phyloP scores from a whole-genome alignment of 2,113 vertebrate genomes.

The Myiopsitta monachus region DNA sequence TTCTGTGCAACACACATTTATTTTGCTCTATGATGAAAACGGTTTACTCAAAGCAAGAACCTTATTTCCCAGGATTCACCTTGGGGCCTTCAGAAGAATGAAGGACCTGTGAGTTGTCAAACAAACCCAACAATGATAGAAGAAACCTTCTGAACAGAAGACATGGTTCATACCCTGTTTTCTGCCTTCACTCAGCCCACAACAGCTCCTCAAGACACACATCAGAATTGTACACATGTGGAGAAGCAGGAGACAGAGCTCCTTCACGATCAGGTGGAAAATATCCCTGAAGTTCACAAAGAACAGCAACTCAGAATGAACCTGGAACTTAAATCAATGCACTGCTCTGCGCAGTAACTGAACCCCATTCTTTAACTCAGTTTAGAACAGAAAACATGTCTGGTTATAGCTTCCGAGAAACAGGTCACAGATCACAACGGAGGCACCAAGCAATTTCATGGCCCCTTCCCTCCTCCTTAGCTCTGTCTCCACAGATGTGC shows the following conservation, averaged over 20 bases:
- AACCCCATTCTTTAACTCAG: neutral
- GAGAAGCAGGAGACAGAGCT: neutral
- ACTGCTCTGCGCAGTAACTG: neutral
- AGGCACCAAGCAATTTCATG: neutral
- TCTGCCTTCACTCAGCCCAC: neutral
- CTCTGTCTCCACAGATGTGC: neutral
- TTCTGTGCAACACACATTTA: neutral
- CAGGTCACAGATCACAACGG: neutral
- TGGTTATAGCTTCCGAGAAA: neutral
- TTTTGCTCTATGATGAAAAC: neutral
- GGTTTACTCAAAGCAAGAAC: neutral
- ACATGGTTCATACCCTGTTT: neutral
- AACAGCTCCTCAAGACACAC: neutral
- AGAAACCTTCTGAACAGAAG: neutral
- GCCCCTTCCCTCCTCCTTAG: neutral
- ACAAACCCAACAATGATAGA: neutral
- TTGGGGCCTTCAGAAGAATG: neutral
- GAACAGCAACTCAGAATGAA: neutral
- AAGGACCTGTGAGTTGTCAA: neutral
- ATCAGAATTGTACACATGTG: fast-evolving
- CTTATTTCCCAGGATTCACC: neutral
- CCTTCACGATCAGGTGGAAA: neutral
- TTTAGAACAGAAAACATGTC: neutral
- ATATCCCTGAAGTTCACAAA: neutral
- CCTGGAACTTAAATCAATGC: neutral